These are phyloP conservation scores for Drosophila yakuba DNA, from an alignment of 1,140 invertebrate species.

Conservation along the genomic window DNA sequence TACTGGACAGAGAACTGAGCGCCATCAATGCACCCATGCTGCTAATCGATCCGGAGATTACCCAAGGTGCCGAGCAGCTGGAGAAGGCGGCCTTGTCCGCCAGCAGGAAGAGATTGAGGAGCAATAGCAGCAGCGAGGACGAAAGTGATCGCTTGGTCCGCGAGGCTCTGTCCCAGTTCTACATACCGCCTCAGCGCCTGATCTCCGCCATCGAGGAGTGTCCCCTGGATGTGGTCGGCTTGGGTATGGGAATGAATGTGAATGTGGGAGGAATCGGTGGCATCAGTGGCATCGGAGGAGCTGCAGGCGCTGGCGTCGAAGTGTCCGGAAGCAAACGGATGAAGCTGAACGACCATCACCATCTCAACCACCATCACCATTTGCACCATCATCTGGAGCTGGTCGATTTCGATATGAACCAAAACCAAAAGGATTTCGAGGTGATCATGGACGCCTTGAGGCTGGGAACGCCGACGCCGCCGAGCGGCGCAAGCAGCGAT, in stretches of 20 bases:
- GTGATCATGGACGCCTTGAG: slow-evolving; percentile 85
- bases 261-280: slow-evolving; percentile 43
- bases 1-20: slow-evolving; percentile 82
- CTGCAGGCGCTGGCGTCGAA: slow-evolving; percentile 42
- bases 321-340: slow-evolving; percentile 35
- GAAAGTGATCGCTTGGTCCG: slow-evolving; percentile 87
- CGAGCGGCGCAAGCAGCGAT: slow-evolving; percentile 83
- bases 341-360: slow-evolving; percentile 31
- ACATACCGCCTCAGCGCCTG: slow-evolving; percentile 89
- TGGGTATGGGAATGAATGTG: slow-evolving; percentile 34
- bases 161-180: slow-evolving; percentile 89
- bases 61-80: slow-evolving; percentile 83
- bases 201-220: slow-evolving; percentile 88
- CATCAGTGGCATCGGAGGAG: slow-evolving; percentile 2
- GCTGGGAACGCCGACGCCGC: slow-evolving; percentile 83
- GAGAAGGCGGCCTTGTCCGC: slow-evolving; percentile 74
- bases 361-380: slow-evolving; percentile 23
- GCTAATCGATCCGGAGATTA: slow-evolving; percentile 80
- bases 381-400: slow-evolving; percentile 70
- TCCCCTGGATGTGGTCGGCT: slow-evolving; percentile 72
- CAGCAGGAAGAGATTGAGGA: slow-evolving; percentile 81
- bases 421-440: slow-evolving; percentile 85
- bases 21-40: slow-evolving; percentile 84
- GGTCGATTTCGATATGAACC: slow-evolving; percentile 84
- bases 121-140: slow-evolving; percentile 85